Evolutionary conservation across 1,140 invertebrate species (phyloP), one percentile per base, ranked within the genome.

Genomic region (Coenobita brevimanus): DNA sequence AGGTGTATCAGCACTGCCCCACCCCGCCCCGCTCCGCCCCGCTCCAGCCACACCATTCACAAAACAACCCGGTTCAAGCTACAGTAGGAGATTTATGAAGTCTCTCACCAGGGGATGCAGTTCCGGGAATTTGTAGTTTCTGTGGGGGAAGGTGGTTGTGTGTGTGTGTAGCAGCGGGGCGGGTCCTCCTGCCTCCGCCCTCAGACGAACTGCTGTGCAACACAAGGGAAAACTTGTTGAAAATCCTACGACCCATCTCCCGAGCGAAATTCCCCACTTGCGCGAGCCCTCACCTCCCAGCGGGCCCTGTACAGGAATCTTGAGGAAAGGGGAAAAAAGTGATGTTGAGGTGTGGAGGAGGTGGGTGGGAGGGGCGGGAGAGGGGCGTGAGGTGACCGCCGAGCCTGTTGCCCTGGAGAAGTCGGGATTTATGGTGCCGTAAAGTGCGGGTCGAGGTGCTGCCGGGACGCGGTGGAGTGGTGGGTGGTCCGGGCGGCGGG

Each of bases 391-490:
- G 78, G 85, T 87, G 85, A 57, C 62, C 64, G 76, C 60, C 50
- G 76, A 38, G 85, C 85, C 85, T 87, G 85, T 87, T 87, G 85
- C 85, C 85, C 85, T 87, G 85, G 76, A 81, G 64, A 50, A 87
- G 85, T 86, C 57, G 64, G 64, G 67, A 87, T 87, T 87, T 87
- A 87, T 87, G 78, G 75, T 80, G 85, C 85, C 76, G 85, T 87
- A 87, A 87, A 87, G 85, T 81, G 38, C 41, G 73, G 54, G 75
- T 71, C 71, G 69, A 64, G 84, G 41, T 62, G 73, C 4, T 86
- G 85, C 27, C 43, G 27, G 85, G 21, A 17, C 76, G 8, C 15
- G 57, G 62, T 54, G 76, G 38, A 43, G 60, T 38, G 46, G 46
- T 50, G 60, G 76, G 76, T 60, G 76, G 41, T 38, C 46, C 10